These are phyloP conservation scores for Leptonema lineaticorne DNA, from an alignment of 1,140 invertebrate genomes.

Conservation along the genomic window DNA sequence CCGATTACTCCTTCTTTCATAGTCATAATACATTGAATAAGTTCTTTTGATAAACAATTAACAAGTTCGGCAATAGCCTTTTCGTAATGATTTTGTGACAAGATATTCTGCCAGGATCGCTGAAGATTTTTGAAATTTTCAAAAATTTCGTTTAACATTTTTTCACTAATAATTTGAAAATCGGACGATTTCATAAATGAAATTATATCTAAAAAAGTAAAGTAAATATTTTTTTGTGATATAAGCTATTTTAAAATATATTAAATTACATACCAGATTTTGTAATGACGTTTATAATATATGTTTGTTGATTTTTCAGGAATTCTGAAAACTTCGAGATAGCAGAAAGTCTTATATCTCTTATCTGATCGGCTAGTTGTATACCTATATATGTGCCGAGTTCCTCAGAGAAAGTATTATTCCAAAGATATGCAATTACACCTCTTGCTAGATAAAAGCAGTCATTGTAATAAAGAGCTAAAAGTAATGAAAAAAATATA, in stretches of 20 bases:
- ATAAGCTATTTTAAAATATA: too few species aligned
- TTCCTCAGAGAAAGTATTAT: conserved; percentile 42
- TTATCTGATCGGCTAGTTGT: conserved; percentile 48
- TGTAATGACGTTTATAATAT: conserved; percentile 47
- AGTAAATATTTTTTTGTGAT: too few species aligned
- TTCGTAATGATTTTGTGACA: conserved; percentile 50
- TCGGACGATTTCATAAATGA: conserved; percentile 45
- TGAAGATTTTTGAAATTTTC: conserved; percentile 46
- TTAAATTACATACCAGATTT: conserved; percentile 47
- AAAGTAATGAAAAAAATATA: conserved; percentile 37
- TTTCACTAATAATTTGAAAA: conserved; percentile 46
- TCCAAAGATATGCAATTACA: conserved; percentile 52
- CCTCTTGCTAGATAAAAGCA: conserved; percentile 55
- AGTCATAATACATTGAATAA: conserved; percentile 24
- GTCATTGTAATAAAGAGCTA: conserved; percentile 56
- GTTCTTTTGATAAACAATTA: conserved; percentile 25
- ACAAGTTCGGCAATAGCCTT: conserved; percentile 47
- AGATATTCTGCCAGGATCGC: conserved; percentile 45
- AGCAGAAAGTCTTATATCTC: conserved; percentile 49
- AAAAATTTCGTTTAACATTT: conserved; percentile 46
- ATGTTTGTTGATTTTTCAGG: conserved; percentile 47
- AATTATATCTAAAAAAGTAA: conserved; percentile 43
- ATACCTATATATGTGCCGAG: conserved; percentile 46
- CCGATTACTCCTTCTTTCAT: conserved; percentile 22
- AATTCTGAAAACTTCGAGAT: conserved; percentile 52